Conservation (phyloP, 2,797 vertebrate genomes). For the Rhinatrema bivittatum region DNA sequence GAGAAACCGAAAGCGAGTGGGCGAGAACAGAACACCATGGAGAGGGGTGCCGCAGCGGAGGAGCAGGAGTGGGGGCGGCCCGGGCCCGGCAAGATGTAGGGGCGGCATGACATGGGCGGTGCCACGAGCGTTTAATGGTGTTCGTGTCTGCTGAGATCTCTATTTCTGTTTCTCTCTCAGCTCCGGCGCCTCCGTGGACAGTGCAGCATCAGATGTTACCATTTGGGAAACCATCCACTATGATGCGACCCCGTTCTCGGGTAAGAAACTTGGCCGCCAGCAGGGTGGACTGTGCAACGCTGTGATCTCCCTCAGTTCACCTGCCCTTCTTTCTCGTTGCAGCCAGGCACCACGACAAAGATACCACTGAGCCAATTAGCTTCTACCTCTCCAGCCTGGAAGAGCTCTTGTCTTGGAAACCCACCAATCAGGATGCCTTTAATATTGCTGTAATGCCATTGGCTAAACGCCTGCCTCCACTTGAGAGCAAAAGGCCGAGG, state of each 20-base stretch:
- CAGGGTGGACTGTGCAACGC: no score
- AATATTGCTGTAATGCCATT: slow-evolving; percentile 61
- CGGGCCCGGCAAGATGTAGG: not conserved
- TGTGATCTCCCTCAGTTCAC: no score
- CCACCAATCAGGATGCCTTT: slow-evolving; percentile 58
- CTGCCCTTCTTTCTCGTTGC: no score
- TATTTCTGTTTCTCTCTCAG: not conserved
- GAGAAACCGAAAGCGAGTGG: not conserved
- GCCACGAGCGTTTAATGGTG: not conserved
- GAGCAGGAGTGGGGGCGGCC: not conserved
- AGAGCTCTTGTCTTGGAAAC: slow-evolving; percentile 75
- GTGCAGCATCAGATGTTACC: no score
- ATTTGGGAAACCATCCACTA: no score
- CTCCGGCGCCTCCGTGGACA: not conserved
- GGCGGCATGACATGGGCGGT: no score
- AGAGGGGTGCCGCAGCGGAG: not conserved
- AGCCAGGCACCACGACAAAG: slow-evolving; percentile 73
- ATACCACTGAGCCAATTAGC: slow-evolving; percentile 78
- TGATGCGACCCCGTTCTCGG: no score
- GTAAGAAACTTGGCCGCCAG: no score
- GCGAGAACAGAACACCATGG: no score
- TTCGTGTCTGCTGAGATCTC: no score
- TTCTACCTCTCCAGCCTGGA: slow-evolving; percentile 69
- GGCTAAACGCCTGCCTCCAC: slow-evolving; percentile 58
- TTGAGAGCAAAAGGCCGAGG: slow-evolving; percentile 45